phyloP scores from a whole-genome alignment of 1,140 invertebrate genomes.

The Cydia splendana region DNA sequence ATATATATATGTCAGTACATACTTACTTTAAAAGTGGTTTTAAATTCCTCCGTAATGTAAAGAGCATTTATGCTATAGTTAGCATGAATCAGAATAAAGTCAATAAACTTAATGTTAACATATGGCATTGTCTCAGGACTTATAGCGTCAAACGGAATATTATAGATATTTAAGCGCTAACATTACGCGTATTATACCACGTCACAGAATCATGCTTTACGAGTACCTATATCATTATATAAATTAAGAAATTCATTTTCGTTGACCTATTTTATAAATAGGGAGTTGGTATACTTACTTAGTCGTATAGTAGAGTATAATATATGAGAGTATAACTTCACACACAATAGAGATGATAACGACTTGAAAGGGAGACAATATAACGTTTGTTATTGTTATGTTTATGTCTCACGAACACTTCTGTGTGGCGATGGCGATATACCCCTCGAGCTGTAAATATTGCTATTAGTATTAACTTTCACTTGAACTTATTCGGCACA shows the following conservation, averaged over 20 bases:
- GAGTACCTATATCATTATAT: too few relatives aligned
- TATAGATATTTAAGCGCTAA: too few relatives aligned
- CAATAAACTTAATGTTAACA: too few relatives aligned
- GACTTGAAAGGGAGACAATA: background rate
- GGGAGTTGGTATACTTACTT: background rate
- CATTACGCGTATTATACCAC: too few relatives aligned
- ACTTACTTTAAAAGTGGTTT: background rate
- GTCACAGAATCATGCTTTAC: too few relatives aligned
- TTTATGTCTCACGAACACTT: background rate
- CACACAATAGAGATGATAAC: slow-evolving; percentile 7
- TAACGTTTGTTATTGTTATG: background rate
- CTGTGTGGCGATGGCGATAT: background rate
- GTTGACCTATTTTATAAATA: background rate
- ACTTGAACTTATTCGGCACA: too few relatives aligned
- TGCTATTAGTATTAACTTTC: too few relatives aligned
- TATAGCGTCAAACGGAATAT: too few relatives aligned
- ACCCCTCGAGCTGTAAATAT: too few relatives aligned
- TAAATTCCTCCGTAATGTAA: background rate
- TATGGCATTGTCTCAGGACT: too few relatives aligned
- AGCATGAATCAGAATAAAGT: too few relatives aligned
- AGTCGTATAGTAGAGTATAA: background rate
- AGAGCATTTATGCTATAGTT: background rate
- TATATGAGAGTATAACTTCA: background rate
- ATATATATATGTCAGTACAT: background rate
- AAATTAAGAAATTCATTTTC: too few relatives aligned